Evolutionary conservation across 2,888 invertebrate species (phyloP).

Genomic region (Amblyjoppa fuscipennis): DNA sequence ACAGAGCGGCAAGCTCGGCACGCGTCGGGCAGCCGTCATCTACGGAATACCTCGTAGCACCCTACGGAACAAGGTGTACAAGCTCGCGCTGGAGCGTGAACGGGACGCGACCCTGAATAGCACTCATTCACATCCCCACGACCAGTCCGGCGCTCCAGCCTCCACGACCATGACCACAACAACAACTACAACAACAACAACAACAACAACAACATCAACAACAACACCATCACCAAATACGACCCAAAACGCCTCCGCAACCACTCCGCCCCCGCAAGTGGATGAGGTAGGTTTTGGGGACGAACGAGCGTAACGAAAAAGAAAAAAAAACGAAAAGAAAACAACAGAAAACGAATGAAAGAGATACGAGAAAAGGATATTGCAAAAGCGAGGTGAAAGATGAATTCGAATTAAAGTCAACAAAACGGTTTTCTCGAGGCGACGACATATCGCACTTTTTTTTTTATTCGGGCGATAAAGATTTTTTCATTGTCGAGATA

Average conservation of each 20-base stretch:
- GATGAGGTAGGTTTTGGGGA: slow-evolving; percentile 84
- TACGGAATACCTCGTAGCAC: slow-evolving; percentile 99
- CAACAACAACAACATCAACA: slow-evolving; percentile 77
- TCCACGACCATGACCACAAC: slow-evolving; percentile 77
- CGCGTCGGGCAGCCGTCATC: slow-evolving; percentile 96
- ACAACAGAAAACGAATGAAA: slow-evolving; percentile 10
- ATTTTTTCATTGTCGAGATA: background rate
- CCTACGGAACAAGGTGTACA: slow-evolving; percentile 97
- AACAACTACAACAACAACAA: slow-evolving; percentile 76
- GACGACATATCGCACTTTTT: background rate
- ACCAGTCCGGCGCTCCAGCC: slow-evolving; percentile 78
- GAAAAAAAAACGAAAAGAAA: slow-evolving; percentile 24
- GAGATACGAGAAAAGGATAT: slow-evolving; percentile 44
- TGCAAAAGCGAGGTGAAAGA: slow-evolving; percentile 51
- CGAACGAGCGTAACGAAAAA: slow-evolving; percentile 60
- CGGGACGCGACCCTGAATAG: slow-evolving; percentile 88
- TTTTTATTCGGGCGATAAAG: background rate
- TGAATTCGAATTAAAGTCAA: slow-evolving; percentile 57
- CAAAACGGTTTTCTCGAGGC: slow-evolving; percentile 29
- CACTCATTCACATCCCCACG: slow-evolving; percentile 83
- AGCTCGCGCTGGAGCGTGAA: slow-evolving; percentile 91
- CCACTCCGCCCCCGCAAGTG: slow-evolving; percentile 83
- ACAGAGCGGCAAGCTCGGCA: slow-evolving; percentile 96
- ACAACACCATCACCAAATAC: slow-evolving; percentile 82
- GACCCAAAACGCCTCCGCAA: slow-evolving; percentile 83